Conservation (phyloP, 2,888 invertebrate species). For the Euzetes globulus region DNA sequence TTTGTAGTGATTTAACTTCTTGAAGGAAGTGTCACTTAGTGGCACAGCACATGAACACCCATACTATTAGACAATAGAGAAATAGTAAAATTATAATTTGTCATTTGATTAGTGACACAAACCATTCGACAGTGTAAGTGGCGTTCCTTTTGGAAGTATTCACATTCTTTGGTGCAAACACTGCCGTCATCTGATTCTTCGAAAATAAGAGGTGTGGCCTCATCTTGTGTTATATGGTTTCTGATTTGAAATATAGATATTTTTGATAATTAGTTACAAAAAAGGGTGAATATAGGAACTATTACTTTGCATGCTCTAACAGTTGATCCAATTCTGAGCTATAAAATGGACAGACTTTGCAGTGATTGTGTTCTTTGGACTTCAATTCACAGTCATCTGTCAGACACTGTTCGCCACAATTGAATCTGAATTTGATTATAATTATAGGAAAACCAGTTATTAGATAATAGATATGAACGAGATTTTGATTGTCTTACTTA, state of each 20-base stretch:
- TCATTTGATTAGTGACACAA: conserved; percentile 47
- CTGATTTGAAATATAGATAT: neutral
- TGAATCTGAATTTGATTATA: conserved; percentile 5
- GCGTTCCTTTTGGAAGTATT: conserved; percentile 58
- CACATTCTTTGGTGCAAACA: conserved; percentile 37
- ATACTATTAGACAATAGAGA: conserved; percentile 59
- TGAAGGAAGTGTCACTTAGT: conserved; percentile 67
- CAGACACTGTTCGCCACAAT: neutral
- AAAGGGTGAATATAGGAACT: neutral
- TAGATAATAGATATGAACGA: neutral
- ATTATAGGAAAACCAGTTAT: neutral
- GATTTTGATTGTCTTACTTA: conserved; percentile 21
- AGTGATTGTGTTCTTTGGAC: conserved; percentile 78
- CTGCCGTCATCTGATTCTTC: conserved; percentile 42
- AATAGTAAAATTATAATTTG: no score
- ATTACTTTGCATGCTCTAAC: conserved; percentile 66
- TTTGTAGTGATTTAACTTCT: conserved; percentile 73
- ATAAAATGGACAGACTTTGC: conserved; percentile 49
- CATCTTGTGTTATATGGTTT: conserved; percentile 79
- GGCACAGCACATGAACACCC: conserved; percentile 71
- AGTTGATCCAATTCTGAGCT: conserved; percentile 57
- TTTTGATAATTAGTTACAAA: neutral
- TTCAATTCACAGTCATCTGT: conserved; percentile 54
- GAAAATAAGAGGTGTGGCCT: conserved; percentile 69
- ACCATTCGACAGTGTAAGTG: conserved; percentile 88